A percentile compares a stretch with the other conserved stretches of the same genome.
These are phyloP conservation scores for Myripristis murdjan DNA, from an alignment of 2,797 vertebrate genomes.

Conservation along the genomic window DNA sequence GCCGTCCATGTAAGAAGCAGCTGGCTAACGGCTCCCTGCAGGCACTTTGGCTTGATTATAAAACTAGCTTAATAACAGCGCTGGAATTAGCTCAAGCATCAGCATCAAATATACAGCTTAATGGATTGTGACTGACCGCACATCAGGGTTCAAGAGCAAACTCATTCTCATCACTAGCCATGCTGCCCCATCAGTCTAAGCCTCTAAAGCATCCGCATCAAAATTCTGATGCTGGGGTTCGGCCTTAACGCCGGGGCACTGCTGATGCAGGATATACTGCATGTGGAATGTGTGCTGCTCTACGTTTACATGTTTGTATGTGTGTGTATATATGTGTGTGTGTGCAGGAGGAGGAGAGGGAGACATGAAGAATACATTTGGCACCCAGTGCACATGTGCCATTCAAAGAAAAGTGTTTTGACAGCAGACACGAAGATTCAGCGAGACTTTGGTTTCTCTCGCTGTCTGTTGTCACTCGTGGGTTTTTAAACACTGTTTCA, in stretches of 20 bases:
- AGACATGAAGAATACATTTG: slow-evolving; percentile 64
- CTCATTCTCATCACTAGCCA: slow-evolving; percentile 44
- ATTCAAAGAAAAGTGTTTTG: slow-evolving; percentile 75
- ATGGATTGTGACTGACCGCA: slow-evolving; percentile 46
- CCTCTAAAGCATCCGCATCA: slow-evolving; percentile 11
- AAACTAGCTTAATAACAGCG: slow-evolving; percentile 43
- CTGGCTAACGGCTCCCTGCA: slow-evolving; percentile 36
- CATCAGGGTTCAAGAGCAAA: slow-evolving; percentile 13
- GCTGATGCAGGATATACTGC: background rate
- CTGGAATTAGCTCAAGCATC: slow-evolving; percentile 45
- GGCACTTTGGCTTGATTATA: slow-evolving; percentile 39
- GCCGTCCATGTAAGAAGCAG: slow-evolving; percentile 26
- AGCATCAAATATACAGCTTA: slow-evolving; percentile 37
- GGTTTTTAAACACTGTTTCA: slow-evolving; percentile 72
- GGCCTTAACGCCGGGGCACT: background rate
- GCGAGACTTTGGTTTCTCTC: slow-evolving; percentile 69
- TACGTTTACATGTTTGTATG: background rate
- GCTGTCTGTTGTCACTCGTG: slow-evolving; percentile 74
- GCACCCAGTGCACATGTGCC: slow-evolving; percentile 54
- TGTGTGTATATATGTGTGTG: background rate
- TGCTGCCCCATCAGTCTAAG: slow-evolving; percentile 26
- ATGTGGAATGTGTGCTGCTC: slow-evolving; percentile 11
- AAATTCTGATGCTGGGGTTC: background rate
- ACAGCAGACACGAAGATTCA: slow-evolving; percentile 73
- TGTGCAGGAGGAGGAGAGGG: slow-evolving; percentile 14